Conservation (phyloP, 2,113 vertebrate species). For the Oenanthe melanoleuca region DNA sequence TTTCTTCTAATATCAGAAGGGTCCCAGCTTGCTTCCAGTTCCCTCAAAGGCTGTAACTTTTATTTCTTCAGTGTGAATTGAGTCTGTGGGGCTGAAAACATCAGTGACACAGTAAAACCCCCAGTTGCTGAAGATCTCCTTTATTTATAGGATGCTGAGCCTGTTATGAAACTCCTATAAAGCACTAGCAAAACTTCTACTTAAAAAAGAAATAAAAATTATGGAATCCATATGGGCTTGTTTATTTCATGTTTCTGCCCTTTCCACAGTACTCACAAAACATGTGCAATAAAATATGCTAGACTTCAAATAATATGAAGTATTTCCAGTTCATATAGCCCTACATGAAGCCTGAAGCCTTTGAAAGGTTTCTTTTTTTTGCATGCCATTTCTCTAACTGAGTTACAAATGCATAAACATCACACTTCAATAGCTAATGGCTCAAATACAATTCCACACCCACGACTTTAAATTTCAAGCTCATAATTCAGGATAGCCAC, state of each 20-base stretch:
- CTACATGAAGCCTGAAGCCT: background rate
- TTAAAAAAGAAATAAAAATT: background rate
- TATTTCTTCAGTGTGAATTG: background rate
- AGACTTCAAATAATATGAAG: background rate
- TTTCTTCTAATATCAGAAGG: background rate
- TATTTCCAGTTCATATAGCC: background rate
- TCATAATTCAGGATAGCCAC: background rate
- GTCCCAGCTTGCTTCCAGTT: background rate
- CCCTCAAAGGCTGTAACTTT: background rate
- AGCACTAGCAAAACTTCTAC: background rate
- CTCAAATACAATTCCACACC: background rate
- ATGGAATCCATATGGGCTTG: background rate
- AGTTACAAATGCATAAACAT: background rate
- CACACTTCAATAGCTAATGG: background rate
- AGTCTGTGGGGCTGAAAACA: background rate
- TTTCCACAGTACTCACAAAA: background rate
- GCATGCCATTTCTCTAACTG: background rate
- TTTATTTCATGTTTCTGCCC: constrained; percentile 1
- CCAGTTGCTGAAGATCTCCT: background rate
- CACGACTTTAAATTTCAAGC: background rate
- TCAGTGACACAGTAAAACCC: background rate
- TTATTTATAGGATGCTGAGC: background rate
- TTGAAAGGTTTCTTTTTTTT: background rate
- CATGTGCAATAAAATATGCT: background rate
- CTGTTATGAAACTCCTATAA: background rate